These are phyloP conservation scores for Drosophila bocqueti DNA, from an alignment of 1,140 invertebrate species.

Conservation along the genomic window DNA sequence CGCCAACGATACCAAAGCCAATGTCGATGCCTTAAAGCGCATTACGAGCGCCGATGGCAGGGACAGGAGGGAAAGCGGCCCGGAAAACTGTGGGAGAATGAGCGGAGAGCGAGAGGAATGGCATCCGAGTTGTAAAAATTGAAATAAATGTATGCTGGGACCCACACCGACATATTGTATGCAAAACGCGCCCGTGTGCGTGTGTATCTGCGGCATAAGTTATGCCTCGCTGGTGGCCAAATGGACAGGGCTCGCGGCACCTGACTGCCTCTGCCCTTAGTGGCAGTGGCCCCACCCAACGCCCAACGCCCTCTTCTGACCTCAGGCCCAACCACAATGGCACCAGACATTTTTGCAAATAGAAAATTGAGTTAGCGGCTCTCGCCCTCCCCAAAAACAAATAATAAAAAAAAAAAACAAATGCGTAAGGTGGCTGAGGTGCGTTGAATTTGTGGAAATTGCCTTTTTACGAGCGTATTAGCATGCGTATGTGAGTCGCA, in stretches of 20 bases:
- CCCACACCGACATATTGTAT: slow-evolving; percentile 53
- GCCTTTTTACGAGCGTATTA: slow-evolving; percentile 83
- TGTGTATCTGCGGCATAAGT: slow-evolving; percentile 65
- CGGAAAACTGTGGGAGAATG: neutral
- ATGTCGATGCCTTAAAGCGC: slow-evolving; percentile 57
- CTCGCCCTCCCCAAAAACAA: slow-evolving; percentile 18
- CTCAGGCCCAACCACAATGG: slow-evolving; percentile 47
- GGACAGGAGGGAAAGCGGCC: neutral
- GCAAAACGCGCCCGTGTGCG: slow-evolving; percentile 38
- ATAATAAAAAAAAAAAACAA: slow-evolving; percentile 33
- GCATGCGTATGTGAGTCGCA: slow-evolving; percentile 50
- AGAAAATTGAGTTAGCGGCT: slow-evolving; percentile 79
- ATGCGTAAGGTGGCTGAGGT: slow-evolving; percentile 64
- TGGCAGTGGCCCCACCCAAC: neutral
- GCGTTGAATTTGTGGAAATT: slow-evolving; percentile 77
- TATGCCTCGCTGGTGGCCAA: slow-evolving; percentile 55
- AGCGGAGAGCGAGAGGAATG: slow-evolving; percentile 24
- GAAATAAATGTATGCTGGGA: slow-evolving; percentile 76
- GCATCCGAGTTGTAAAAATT: slow-evolving; percentile 72
- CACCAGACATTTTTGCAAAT: slow-evolving; percentile 68
- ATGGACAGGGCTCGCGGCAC: slow-evolving; percentile 44
- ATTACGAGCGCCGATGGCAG: slow-evolving; percentile 32
- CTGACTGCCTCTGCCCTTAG: neutral
- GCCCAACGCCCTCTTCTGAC: slow-evolving; percentile 28
- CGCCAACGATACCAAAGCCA: slow-evolving; percentile 46